Base-by-base conservation (phyloP, 2,113 vertebrate species). In the Polypterus bichir region DNA sequence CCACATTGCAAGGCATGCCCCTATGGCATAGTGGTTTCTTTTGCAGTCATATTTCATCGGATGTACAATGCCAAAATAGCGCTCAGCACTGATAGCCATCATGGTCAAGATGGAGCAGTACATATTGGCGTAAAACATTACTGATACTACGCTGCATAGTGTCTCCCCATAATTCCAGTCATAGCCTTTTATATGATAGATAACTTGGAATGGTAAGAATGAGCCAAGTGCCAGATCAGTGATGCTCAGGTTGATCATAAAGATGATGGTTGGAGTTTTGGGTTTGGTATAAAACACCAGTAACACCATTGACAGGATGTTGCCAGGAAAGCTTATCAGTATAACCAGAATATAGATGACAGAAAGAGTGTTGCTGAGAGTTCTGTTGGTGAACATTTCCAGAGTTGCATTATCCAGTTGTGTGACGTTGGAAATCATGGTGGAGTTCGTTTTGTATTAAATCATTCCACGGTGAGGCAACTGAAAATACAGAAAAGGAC, bases 241-340 rank as follows among this genome's bases (percentile, higher is more conserved):
- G 63, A 92, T 62, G 62, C 90, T 95, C 44, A 98, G 84, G 69
- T 98, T 92, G 65, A 97, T 94, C 94, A 98, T 96, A 76, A 94
- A 93, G 70, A 97, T 87, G 61, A 90, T 81, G 8, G 92, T 88
- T 1, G 91, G 75, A 0, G 86, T 90, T 70, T 84, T 86, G 7
- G 94, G 91, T 11, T 82, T 82, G 54, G 91, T 90, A 65, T 81
- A 85, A 0, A 82, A 82, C 57, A 83, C 62, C 4, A 98, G 84
- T 2, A 97, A 79, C 89, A 89, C 95, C 64, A 98, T 78, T 3
- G 92, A 92, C 49, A 92, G 70, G 1, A 86, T 64, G 10, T 98
- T 97, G 1, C 90, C 92, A 0, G 81, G 76, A 57, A 96, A 76
- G 76, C 88, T 95, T 6, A 93, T 67, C 3, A 71, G 0, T 1